Evolutionary conservation across 1,140 invertebrate species (phyloP).

Genomic region (Sinella curviseta): DNA sequence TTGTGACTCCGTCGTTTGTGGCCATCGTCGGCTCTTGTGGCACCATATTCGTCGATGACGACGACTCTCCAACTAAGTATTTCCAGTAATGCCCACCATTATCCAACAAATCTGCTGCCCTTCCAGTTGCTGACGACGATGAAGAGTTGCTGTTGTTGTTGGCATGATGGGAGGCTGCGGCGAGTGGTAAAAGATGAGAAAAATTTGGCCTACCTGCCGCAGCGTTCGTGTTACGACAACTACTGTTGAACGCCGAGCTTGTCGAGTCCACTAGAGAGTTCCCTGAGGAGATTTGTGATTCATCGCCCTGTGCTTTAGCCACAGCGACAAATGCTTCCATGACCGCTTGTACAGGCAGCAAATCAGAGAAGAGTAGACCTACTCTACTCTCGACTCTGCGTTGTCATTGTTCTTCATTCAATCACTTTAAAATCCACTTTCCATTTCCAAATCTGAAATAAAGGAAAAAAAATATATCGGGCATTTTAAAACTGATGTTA

Average conservation of each 20-base stretch:
- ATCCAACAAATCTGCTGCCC: constrained; percentile 33
- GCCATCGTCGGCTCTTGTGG: constrained; percentile 46
- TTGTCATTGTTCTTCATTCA: neutral
- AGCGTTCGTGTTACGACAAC: constrained; percentile 27
- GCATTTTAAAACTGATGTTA: neutral
- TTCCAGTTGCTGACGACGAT: no score
- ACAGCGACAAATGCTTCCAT: constrained; percentile 48
- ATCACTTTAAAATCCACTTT: neutral
- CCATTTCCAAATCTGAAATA: constrained; percentile 4
- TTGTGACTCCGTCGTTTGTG: constrained; percentile 37
- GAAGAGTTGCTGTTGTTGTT: constrained; percentile 25
- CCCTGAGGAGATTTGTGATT: constrained; percentile 40
- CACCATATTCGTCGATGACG: constrained; percentile 40
- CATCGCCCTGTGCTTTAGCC: constrained; percentile 44
- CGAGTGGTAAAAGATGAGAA: constrained; percentile 21
- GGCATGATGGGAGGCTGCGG: neutral
- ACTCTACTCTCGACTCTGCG: neutral
- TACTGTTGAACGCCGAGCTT: constrained; percentile 34
- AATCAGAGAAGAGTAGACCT: neutral
- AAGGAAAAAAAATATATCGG: neutral
- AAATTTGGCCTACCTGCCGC: neutral
- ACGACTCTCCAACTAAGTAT: constrained; percentile 42
- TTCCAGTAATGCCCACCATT: constrained; percentile 49
- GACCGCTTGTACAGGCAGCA: constrained; percentile 31
- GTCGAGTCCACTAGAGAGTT: constrained; percentile 34